Base-by-base conservation (phyloP, 2,113 vertebrate genomes). In the Coryphaenoides rupestris region DNA sequence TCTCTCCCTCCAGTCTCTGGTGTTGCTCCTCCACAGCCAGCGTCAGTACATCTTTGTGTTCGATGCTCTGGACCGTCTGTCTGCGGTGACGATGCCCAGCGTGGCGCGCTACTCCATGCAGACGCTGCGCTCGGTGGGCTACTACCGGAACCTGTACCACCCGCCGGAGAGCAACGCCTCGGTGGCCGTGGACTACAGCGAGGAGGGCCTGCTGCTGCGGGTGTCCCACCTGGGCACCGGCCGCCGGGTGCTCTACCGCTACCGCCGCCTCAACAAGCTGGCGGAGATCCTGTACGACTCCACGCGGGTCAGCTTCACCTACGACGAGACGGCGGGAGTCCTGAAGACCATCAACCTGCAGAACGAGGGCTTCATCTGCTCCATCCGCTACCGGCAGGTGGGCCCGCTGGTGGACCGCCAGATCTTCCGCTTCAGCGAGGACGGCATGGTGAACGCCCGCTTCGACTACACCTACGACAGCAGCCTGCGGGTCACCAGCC, bases 381-480 rank as follows among this genome's bases (percentile, higher is more conserved):
- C 96, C 76, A 98, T 99, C 77, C 91, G 97, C 23, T 99, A 98
- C 82, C 90, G 96, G 60, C 97, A 98, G 67, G 92, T 99, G 13
- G 97, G 96, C 10, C 96, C 97, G 0, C 24, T 99, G 70, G 90
- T 99, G 59, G 96, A 99, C 92, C 90, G 96, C 6, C 97, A 99
- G 91, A 98, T 99, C 66, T 98, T 98, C 87, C 95, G 96, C 78
- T 99, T 99, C 66, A 98, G 95, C 0, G 97, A 99, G 61, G 97
- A 99, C 0, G 97, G 96, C 50, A 98, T 99, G 97, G 97, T 99
- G 16, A 98, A 98, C 0, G 97, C 96, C 0, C 93, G 96, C 70
- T 99, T 98, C 62, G 97, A 99, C 88, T 99, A 99, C 65, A 98
- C 96, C 75, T 98, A 99, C 2, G 97, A 99, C 89, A 95, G 94